phyloP scores from a whole-genome alignment of 2,797 vertebrate genomes.

The Chelidonichthys spinosus region DNA sequence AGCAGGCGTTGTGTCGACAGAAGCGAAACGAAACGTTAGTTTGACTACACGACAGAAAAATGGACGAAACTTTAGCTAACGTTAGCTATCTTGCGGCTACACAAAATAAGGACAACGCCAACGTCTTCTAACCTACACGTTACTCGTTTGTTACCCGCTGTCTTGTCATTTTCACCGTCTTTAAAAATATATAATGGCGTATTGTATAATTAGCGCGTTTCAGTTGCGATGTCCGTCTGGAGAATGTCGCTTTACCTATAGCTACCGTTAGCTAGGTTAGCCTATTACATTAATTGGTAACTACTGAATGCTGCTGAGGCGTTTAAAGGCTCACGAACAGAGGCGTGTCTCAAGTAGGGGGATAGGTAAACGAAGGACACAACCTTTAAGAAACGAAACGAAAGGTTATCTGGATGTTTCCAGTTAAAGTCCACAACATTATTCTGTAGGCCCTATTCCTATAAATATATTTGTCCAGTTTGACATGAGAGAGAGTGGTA shows the following conservation, averaged over 20 bases:
- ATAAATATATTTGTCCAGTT: no score
- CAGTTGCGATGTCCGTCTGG: no score
- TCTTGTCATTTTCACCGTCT: background rate
- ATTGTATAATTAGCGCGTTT: background rate
- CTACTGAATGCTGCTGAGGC: background rate
- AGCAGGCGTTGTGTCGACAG: background rate
- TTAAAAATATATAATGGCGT: background rate
- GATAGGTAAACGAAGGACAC: no score
- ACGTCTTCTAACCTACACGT: background rate
- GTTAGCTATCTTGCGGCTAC: background rate
- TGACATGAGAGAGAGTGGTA: no score
- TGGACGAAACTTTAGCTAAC: background rate
- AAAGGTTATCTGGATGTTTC: no score
- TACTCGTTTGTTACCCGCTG: background rate
- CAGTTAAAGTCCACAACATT: no score
- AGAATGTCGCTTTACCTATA: background rate
- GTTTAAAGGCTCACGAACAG: background rate
- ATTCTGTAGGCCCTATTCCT: no score
- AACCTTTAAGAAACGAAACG: no score
- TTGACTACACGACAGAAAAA: background rate
- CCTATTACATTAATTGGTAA: background rate
- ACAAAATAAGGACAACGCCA: background rate
- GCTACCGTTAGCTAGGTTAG: background rate
- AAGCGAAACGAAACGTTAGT: rapidly evolving
- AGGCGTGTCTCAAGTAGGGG: no score